A percentile compares a stretch with the other conserved stretches of the same genome.
Conservation (phyloP, 2,888 invertebrate genomes). For the Caenorhabditis afra region DNA sequence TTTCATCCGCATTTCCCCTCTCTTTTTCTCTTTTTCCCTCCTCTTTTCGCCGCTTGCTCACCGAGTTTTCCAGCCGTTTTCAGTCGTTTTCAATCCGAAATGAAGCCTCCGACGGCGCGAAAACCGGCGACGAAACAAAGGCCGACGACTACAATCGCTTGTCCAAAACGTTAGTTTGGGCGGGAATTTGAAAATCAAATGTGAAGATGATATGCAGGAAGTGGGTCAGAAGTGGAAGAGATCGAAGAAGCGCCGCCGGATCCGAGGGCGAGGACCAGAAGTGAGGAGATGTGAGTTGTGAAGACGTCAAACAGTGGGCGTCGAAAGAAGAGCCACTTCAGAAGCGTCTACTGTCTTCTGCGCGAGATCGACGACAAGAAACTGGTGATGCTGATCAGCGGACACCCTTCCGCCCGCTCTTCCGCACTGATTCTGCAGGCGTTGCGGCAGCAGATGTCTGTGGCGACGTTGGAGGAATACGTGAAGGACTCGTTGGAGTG, state of each 20-base stretch:
- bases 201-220: conserved; percentile 1
- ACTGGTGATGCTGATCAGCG: conserved; percentile 70
- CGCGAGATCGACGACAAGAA: conserved; percentile 66
- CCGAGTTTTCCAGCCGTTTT: conserved; percentile 21
- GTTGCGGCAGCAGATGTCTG: conserved; percentile 69
- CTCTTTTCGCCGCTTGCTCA: not conserved
- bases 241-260: conserved; percentile 58
- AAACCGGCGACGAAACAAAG: conserved; percentile 43
- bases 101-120: conserved; percentile 49
- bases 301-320: no score
- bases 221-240: conserved; percentile 34
- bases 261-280: conserved; percentile 38
- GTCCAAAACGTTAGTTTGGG: conserved; percentile 41
- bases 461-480: conserved; percentile 60
- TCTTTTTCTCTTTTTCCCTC: conserved; percentile 1
- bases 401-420: conserved; percentile 70
- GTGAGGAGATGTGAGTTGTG: conserved; percentile 40
- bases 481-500: conserved; percentile 60
- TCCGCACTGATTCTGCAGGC: conserved; percentile 76
- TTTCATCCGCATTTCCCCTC: conserved; percentile 15
- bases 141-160: conserved; percentile 42
- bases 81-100: conserved; percentile 8
- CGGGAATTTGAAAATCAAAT: not conserved
- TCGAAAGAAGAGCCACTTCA: conserved; percentile 15
- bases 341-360: conserved; percentile 57